A percentile compares a stretch with the other conserved stretches of the same genome.
phyloP scores from a whole-genome alignment of 1,140 invertebrate species.

The Medauroidea extradentata region DNA sequence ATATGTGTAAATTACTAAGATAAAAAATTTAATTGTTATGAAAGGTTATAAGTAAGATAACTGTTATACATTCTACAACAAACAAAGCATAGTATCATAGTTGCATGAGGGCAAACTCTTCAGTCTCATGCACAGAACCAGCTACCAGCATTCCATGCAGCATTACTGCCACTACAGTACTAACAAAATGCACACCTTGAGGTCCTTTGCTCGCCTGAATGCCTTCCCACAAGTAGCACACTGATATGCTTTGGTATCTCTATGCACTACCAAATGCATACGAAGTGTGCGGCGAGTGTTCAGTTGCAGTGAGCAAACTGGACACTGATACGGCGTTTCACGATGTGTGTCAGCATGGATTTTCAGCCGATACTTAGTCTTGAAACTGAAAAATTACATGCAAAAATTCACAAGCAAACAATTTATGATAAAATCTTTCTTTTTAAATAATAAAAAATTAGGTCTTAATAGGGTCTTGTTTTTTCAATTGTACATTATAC shows the following conservation, averaged over 20 bases:
- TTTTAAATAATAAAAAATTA: too few relatives aligned
- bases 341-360: conserved; percentile 42
- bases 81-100: too few relatives aligned
- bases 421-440: not conserved
- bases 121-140: too few relatives aligned
- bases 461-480: too few relatives aligned
- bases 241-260: conserved; percentile 41
- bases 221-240: conserved; percentile 44
- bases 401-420: not conserved
- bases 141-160: too few relatives aligned
- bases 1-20: too few relatives aligned
- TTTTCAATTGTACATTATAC: too few relatives aligned
- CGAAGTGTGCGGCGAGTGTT: conserved; percentile 45
- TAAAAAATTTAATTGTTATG: too few relatives aligned
- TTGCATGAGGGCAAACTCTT: too few relatives aligned
- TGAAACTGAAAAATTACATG: conserved; percentile 29
- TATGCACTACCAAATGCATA: conserved; percentile 46
- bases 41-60: too few relatives aligned
- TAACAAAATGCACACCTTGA: conserved; percentile 21
- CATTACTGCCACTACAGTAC: too few relatives aligned
- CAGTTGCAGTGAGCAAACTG: conserved; percentile 42
- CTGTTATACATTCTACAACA: too few relatives aligned
- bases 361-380: conserved; percentile 37
- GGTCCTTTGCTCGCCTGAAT: conserved; percentile 30
- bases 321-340: conserved; percentile 41